phyloP scores from a whole-genome alignment of 2,888 invertebrate genomes.

The Acleris laterana region DNA sequence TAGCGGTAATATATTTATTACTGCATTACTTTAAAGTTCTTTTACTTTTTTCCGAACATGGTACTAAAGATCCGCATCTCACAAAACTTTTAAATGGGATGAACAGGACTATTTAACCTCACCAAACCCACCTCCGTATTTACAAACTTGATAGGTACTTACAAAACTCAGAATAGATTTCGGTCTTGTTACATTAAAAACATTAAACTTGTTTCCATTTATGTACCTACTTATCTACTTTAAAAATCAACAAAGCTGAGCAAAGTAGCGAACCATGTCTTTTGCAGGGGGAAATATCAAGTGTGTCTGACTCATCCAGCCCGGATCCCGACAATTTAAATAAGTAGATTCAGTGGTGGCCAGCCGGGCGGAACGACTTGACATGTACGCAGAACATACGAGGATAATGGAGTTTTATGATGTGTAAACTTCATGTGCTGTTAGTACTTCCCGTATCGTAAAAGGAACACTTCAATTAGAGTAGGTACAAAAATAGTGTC shows the following conservation, averaged over 20 bases:
- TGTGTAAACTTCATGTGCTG: too few relatives aligned
- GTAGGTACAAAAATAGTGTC: too few relatives aligned
- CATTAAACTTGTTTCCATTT: constrained; percentile 2
- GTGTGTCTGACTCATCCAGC: constrained; percentile 48
- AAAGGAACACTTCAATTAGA: too few relatives aligned
- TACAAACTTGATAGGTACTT: too few relatives aligned
- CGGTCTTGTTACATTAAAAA: neutral
- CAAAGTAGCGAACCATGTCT: constrained; percentile 42
- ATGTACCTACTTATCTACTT: neutral
- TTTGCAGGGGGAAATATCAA: constrained; percentile 44
- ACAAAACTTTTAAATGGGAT: too few relatives aligned
- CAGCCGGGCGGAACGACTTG: constrained; percentile 38
- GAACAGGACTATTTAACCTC: neutral
- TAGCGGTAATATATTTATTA: constrained; percentile 24
- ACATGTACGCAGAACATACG: constrained; percentile 1
- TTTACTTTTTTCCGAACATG: too few relatives aligned
- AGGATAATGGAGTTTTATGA: constrained; percentile 9
- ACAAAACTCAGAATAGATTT: neutral
- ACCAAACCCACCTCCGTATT: neutral
- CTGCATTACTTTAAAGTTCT: neutral
- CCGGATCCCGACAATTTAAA: constrained; percentile 53
- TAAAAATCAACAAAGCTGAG: too few relatives aligned
- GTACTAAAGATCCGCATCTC: too few relatives aligned
- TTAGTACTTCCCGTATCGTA: too few relatives aligned
- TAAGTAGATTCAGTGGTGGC: constrained; percentile 25